These are phyloP conservation scores for Eupithecia subfuscata DNA, from an alignment of 2,888 invertebrate genomes.

Conservation along the genomic window DNA sequence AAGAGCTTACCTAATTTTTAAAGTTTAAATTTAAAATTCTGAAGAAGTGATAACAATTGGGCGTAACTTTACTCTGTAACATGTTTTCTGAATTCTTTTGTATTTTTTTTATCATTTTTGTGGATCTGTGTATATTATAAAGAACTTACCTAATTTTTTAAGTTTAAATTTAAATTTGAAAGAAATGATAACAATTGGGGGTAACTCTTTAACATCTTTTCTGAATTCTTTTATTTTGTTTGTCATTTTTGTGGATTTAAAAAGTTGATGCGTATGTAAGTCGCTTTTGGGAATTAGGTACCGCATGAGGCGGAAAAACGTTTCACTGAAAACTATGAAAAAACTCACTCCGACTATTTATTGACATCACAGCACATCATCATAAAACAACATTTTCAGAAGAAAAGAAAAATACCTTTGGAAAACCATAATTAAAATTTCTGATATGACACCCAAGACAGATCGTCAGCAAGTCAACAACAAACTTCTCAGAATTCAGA, in stretches of 20 bases:
- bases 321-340: background rate
- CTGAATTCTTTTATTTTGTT: background rate
- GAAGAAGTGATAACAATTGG: background rate
- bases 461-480: constrained; percentile 7
- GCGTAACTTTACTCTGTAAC: background rate
- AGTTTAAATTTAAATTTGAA: background rate
- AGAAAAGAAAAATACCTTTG: background rate
- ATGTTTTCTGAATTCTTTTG: background rate
- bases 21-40: constrained; percentile 2
- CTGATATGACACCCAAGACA: constrained; percentile 3
- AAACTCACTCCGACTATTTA: background rate
- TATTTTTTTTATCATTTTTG: too few relatives aligned
- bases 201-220: background rate
- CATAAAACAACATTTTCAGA: background rate
- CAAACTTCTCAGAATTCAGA: constrained; percentile 17
- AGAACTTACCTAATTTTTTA: constrained; percentile 7
- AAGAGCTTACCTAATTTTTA: constrained; percentile 7
- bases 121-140: constrained; percentile 10
- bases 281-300: background rate
- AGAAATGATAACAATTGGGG: background rate
- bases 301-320: too few relatives aligned
- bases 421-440: background rate
- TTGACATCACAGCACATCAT: background rate
- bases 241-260: background rate
- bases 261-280: background rate